Conservation (phyloP, 2,113 vertebrate genomes). For the Numenius arquata region DNA sequence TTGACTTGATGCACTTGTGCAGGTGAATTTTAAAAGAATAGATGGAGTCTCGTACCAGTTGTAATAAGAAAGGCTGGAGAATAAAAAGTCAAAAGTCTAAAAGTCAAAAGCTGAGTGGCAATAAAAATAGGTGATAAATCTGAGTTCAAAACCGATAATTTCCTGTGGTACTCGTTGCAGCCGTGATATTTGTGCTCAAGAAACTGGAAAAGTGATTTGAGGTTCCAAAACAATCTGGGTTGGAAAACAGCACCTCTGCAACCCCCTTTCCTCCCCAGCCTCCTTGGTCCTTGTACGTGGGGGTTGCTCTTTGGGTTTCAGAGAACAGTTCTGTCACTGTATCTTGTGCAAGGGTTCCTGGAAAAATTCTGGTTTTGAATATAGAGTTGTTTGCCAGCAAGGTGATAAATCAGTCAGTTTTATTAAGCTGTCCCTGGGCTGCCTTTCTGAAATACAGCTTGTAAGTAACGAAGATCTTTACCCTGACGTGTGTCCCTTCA, state of each 20-base stretch:
- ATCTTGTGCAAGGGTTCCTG: neutral
- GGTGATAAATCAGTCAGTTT: neutral
- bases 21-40: neutral
- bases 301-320: neutral
- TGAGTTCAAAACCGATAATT: neutral
- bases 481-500: neutral
- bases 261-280: neutral
- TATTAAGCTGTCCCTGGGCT: neutral
- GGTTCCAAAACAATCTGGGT: conserved; percentile 33
- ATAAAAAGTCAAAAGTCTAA: neutral
- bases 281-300: neutral
- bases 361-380: neutral
- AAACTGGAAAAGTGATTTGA: conserved; percentile 25
- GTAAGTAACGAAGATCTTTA: rapidly evolving
- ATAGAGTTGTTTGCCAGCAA: neutral
- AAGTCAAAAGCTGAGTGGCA: neutral
- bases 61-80: neutral
- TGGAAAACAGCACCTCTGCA: conserved; percentile 57
- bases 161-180: neutral
- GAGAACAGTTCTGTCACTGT: neutral
- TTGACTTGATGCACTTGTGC: neutral
- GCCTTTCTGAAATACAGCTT: neutral
- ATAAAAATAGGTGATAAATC: neutral
- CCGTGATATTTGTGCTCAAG: neutral
- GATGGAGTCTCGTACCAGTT: neutral